Conservation (phyloP, 2,113 vertebrate genomes). For the Crocuta crocuta region DNA sequence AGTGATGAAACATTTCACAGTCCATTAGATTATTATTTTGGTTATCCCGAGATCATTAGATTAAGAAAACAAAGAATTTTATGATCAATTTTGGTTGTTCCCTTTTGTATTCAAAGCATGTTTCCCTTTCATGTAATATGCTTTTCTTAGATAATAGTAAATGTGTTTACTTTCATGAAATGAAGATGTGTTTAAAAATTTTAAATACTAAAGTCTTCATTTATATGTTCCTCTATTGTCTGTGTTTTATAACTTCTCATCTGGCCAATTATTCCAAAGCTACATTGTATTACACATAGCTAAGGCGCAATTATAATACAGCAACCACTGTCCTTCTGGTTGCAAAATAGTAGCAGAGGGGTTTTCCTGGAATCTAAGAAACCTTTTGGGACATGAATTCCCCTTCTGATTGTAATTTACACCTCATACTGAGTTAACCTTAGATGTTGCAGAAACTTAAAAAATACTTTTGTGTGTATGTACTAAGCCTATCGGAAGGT, state of each 20-base stretch:
- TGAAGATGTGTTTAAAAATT: not conserved
- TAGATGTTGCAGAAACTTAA: slow-evolving; percentile 8
- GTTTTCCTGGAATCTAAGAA: slow-evolving; percentile 58
- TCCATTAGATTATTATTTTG: slow-evolving; percentile 47
- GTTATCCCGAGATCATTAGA: slow-evolving; percentile 52
- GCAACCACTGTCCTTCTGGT: not conserved
- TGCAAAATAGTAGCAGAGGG: slow-evolving; percentile 14
- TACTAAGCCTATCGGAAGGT: not conserved
- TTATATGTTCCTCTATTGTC: not conserved
- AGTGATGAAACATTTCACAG: slow-evolving; percentile 59
- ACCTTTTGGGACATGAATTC: slow-evolving; percentile 19
- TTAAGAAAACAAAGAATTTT: slow-evolving; percentile 23
- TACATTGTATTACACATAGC: not conserved
- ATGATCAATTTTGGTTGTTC: not conserved
- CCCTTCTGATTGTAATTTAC: slow-evolving; percentile 56
- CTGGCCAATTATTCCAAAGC: not conserved
- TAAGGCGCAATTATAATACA: not conserved
- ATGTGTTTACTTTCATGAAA: slow-evolving; percentile 18
- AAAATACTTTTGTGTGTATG: not conserved
- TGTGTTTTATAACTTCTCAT: slow-evolving; percentile 17
- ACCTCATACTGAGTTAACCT: not conserved
- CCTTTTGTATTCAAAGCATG: not conserved
- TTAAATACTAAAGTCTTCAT: not conserved
- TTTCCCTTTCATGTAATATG: not conserved
- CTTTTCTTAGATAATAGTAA: slow-evolving; percentile 47